Evolutionary conservation across 2,888 invertebrate species (phyloP), one percentile per base, ranked within the genome.

Genomic region (Panopea generosa): DNA sequence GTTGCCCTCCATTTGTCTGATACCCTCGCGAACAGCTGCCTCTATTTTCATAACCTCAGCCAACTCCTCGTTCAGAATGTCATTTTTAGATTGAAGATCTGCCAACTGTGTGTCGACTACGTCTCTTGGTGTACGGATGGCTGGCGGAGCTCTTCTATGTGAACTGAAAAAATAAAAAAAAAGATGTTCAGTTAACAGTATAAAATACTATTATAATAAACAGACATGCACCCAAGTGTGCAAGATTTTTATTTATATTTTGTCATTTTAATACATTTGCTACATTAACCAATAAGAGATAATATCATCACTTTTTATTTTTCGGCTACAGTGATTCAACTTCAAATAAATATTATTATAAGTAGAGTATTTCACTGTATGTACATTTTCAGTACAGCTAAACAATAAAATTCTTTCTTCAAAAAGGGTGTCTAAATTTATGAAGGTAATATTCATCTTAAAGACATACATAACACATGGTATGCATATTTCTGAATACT

Each of bases 31-130:
- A 6, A 90, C 52, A 0, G 86, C 86, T 6, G 87, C 70, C 55
- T 88, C 90, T 20, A 74, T 72, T 72, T 86, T 87, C 55, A 90
- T 62, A 33, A 75, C 57, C 22, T 74, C 77, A 9, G 87, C 53
- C 11, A 90, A 78, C 52, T 90, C 86, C 45, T 80, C 76, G 52
- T 89, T 89, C 22, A 90, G 75, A 40, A 70, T 52, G 70, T 90
- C 90, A 63, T 80, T 84, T 68, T 84, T 85, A 7, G 83, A 49
- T 56, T 88, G 85, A 20, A 90, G 77, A 62, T 84, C 84, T n/a
- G 85, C 78, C 18, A 90, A 66, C 65, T 90, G 90, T 1, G 84
- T 78, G 57, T 86, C 87, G 0, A 87, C 78, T 11, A 90, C 72
- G 63, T 87, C 86, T 52, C 81, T 60, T 2, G 86, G 84, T 14